Percentiles rank a stretch among this genome's conserved stretches.
phyloP scores from a whole-genome alignment of 2,797 vertebrate species.

The Coregonus sp. region DNA sequence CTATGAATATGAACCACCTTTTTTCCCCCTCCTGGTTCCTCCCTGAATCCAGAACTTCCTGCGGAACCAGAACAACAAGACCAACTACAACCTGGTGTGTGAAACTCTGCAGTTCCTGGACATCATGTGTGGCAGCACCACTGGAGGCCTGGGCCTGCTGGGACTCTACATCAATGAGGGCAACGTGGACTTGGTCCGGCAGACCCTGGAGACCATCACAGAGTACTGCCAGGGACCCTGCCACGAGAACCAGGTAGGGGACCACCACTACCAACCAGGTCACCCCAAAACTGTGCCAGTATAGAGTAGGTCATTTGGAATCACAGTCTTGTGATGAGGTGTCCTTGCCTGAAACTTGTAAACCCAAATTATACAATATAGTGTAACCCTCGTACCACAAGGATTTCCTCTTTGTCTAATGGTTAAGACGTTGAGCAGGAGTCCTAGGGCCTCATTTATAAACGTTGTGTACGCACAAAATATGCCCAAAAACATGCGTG shows the following conservation, averaged over 20 bases:
- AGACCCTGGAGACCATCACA: conserved; percentile 94
- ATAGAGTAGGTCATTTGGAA: neutral
- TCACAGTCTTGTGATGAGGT: neutral
- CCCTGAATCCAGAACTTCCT: conserved; percentile 85
- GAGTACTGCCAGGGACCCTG: conserved; percentile 98
- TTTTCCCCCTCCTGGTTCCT: conserved; percentile 64
- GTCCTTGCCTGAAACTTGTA: neutral
- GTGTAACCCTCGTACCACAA: too few species aligned
- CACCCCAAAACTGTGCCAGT: conserved; percentile 7
- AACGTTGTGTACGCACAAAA: too few species aligned
- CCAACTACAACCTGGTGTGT: conserved; percentile 97
- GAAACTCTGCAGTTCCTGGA: conserved; percentile 98
- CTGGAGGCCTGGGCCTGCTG: conserved; percentile 90
- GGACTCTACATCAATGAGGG: conserved; percentile 97
- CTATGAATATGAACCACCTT: neutral
- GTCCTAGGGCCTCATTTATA: too few species aligned
- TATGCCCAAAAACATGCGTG: too few species aligned
- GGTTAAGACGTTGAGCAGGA: too few species aligned
- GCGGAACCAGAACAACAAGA: conserved; percentile 95
- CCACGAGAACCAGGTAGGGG: conserved; percentile 94
- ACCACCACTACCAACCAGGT: neutral
- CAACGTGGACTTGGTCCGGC: conserved; percentile 92
- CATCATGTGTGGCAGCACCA: conserved; percentile 97
- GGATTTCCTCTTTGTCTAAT: too few species aligned
- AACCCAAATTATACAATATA: too few species aligned